These are phyloP conservation scores for Megaceryle torquata DNA, from an alignment of 2,113 vertebrate genomes.

Conservation along the genomic window DNA sequence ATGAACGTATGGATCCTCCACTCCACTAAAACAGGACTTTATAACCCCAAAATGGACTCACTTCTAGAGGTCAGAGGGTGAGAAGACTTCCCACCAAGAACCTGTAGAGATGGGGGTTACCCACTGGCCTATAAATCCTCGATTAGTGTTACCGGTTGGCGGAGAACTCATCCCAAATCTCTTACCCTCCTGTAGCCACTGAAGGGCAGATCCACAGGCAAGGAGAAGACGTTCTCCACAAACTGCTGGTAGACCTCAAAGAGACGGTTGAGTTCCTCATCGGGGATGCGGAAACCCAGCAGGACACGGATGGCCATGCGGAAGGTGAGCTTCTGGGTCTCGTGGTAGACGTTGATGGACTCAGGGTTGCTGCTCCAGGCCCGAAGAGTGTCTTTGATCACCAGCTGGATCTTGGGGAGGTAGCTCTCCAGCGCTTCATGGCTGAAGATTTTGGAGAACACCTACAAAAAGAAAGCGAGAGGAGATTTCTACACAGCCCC, in stretches of 20 bases:
- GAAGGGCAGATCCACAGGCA: constrained; percentile 95
- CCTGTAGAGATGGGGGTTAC: rapidly evolving
- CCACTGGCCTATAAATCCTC: rapidly evolving
- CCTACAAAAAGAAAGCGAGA: constrained; percentile 59
- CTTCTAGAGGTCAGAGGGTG: not conserved
- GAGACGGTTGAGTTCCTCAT: constrained; percentile 88
- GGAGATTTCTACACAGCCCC: not conserved
- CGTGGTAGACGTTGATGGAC: constrained; percentile 93
- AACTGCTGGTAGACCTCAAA: constrained; percentile 96
- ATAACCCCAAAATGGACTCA: rapidly evolving
- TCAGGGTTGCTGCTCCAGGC: constrained; percentile 93
- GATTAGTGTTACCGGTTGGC: rapidly evolving
- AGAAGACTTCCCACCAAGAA: rapidly evolving
- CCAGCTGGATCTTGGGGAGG: constrained; percentile 94
- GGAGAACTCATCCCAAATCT: not conserved
- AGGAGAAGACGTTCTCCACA: constrained; percentile 94
- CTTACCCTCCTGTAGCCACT: constrained; percentile 93
- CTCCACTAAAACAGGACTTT: not conserved
- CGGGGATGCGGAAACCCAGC: constrained; percentile 90
- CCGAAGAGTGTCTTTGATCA: constrained; percentile 92
- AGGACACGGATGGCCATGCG: constrained; percentile 94
- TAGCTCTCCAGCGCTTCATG: constrained; percentile 94
- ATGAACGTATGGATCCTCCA: rapidly evolving
- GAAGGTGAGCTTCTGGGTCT: constrained; percentile 93
- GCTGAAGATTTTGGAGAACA: constrained; percentile 97